phyloP scores from a whole-genome alignment of 2,797 vertebrate genomes.

The Scyliorhinus canicula region DNA sequence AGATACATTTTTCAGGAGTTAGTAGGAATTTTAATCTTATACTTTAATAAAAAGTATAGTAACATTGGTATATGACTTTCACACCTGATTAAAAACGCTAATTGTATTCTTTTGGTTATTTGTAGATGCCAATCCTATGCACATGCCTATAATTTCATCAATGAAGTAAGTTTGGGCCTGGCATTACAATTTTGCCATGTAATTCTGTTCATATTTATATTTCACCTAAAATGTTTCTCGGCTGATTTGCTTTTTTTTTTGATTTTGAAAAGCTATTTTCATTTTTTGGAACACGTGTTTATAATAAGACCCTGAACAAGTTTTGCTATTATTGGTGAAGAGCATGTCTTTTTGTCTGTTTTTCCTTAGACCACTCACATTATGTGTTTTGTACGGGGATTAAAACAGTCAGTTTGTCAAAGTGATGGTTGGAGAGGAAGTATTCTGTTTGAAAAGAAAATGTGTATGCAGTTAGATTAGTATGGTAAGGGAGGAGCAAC shows the following conservation, averaged over 20 bases:
- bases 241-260: background rate
- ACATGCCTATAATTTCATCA: conserved; percentile 68
- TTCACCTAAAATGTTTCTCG: background rate
- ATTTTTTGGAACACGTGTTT: background rate
- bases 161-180: conserved; percentile 66
- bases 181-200: conserved; percentile 1
- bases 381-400: background rate
- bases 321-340: background rate
- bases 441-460: background rate
- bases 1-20: too few species aligned
- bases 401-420: background rate
- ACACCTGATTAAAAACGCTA: background rate
- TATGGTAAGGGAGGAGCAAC: background rate
- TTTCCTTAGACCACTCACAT: background rate
- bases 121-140: conserved; percentile 50
- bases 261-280: background rate
- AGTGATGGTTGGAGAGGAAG: background rate
- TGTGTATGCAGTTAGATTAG: background rate
- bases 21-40: background rate
- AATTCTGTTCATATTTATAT: background rate
- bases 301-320: background rate
- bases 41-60: background rate
- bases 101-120: conserved; percentile 45
- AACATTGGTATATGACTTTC: background rate
- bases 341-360: background rate